Evolutionary conservation across 2,888 invertebrate genomes (phyloP).

Genomic region (Heliconius erato): DNA sequence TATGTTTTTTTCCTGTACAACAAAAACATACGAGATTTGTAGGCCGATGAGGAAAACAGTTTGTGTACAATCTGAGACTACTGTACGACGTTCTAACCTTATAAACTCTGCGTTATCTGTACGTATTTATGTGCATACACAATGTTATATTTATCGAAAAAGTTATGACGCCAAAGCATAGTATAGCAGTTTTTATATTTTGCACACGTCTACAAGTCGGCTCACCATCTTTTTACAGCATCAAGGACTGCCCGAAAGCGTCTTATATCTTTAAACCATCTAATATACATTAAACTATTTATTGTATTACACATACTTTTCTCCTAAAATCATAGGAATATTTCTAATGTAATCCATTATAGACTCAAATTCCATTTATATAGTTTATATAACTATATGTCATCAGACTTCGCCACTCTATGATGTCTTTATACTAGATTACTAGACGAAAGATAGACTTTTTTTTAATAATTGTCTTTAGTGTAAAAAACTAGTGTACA

Average conservation of each 20-base stretch:
- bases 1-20: neutral
- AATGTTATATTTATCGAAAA: slow-evolving; percentile 46
- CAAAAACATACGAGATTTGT: neutral
- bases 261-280: neutral
- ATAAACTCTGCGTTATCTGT: slow-evolving; percentile 25
- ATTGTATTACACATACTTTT: neutral
- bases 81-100: slow-evolving; percentile 1
- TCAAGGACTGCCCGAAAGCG: neutral
- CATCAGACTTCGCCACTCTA: too few species aligned
- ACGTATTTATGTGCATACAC: slow-evolving; percentile 38
- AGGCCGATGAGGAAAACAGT: neutral
- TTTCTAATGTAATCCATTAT: neutral
- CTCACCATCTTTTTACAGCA: slow-evolving; percentile 30
- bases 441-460: too few species aligned
- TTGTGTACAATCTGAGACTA: neutral
- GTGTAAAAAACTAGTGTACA: too few species aligned
- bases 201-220: slow-evolving; percentile 52
- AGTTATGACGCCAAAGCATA: slow-evolving; percentile 44
- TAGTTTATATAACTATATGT: neutral
- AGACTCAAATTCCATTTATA: neutral
- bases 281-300: neutral
- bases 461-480: too few species aligned
- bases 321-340: neutral
- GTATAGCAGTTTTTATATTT: slow-evolving; percentile 53
- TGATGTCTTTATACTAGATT: too few species aligned